Conservation (phyloP, 2,888 invertebrate species). For the Pristionchus exspectatus region DNA sequence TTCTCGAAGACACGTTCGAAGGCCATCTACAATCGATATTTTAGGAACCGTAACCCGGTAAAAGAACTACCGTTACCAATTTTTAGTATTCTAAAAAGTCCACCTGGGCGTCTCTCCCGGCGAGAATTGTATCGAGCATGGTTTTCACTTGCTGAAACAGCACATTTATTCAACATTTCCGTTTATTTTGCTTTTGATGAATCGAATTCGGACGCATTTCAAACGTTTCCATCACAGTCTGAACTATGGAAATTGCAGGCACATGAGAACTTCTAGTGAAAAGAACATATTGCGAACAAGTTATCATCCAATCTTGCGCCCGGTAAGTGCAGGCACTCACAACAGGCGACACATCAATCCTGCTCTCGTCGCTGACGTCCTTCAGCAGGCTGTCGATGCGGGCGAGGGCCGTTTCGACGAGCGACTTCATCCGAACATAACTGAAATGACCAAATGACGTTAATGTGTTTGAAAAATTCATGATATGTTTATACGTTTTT, state of each 20-base stretch:
- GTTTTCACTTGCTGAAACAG: conserved; percentile 5
- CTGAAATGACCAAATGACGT: background rate
- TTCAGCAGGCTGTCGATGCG: background rate
- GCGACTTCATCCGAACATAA: conserved; percentile 18
- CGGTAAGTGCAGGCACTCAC: too few relatives aligned
- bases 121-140: conserved; percentile 28
- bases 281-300: too few relatives aligned
- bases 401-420: background rate
- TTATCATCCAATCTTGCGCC: too few relatives aligned
- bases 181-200: too few relatives aligned
- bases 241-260: too few relatives aligned
- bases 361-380: background rate
- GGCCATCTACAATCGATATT: background rate
- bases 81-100: background rate
- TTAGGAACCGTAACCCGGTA: background rate
- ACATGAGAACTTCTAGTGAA: background rate
- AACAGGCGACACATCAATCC: conserved; percentile 26
- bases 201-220: too few relatives aligned
- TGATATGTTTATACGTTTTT: too few relatives aligned
- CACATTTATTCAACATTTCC: too few relatives aligned
- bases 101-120: conserved; percentile 20
- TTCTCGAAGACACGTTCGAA: conserved; percentile 6
- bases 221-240: too few relatives aligned
- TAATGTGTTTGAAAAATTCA: too few relatives aligned
- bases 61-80: background rate